These are phyloP conservation scores for Solen grandis DNA, from an alignment of 1,140 invertebrate species.

Conservation along the genomic window DNA sequence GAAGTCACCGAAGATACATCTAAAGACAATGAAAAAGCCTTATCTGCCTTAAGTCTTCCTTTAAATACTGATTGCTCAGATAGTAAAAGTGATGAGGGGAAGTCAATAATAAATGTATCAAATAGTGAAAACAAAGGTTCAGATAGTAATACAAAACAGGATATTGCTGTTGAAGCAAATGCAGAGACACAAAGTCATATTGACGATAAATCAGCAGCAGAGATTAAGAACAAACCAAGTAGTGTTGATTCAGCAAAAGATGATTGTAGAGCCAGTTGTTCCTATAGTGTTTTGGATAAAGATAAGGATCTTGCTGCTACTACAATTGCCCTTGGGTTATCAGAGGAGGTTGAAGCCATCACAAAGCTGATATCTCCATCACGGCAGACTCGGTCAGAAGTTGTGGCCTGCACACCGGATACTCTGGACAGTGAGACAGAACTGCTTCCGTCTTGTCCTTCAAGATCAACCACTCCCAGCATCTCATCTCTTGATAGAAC, in stretches of 20 bases:
- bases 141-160: not conserved
- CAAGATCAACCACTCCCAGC: slow-evolving; percentile 15
- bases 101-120: no score
- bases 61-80: not conserved
- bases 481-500: slow-evolving; percentile 12
- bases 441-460: not conserved
- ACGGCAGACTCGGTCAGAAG: not conserved
- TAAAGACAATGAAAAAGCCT: not conserved
- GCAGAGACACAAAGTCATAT: no score
- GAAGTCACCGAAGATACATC: slow-evolving; percentile 9
- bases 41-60: not conserved
- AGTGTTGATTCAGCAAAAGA: not conserved
- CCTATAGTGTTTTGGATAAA: not conserved
- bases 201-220: no score
- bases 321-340: not conserved
- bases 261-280: not conserved
- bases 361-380: no score
- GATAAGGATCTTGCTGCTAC: not conserved
- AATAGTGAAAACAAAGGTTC: not conserved
- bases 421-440: not conserved
- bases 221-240: no score
- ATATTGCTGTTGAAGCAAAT: no score
- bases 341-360: no score
- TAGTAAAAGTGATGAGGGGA: not conserved
- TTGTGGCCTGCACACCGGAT: not conserved